These are phyloP conservation scores for Ceratosolen fusciceps DNA, from an alignment of 1,140 invertebrate species.

Conservation along the genomic window DNA sequence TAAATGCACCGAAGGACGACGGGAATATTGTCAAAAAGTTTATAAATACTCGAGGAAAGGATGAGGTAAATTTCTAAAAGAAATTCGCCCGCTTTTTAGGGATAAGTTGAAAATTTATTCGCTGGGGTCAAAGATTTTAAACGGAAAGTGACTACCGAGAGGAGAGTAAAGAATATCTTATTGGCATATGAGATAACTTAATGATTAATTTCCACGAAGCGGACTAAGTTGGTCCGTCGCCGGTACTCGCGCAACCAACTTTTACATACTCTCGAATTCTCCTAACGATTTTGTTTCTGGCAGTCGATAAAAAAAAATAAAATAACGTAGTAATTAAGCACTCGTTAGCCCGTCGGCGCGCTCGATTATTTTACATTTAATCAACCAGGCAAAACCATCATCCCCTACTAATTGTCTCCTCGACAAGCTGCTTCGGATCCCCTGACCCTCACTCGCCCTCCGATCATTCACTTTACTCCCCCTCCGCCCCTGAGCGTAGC, in stretches of 20 bases:
- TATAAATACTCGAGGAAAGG: not conserved
- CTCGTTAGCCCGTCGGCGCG: slow-evolving; percentile 50
- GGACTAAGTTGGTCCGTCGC: too few relatives aligned
- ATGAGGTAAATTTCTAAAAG: not conserved
- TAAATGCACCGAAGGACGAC: too few relatives aligned
- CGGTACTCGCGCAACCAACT: slow-evolving; percentile 44
- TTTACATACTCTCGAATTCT: slow-evolving; percentile 34
- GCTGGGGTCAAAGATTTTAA: not conserved
- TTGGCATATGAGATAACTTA: not conserved
- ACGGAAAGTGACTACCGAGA: not conserved
- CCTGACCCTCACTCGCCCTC: not conserved
- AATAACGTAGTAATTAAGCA: slow-evolving; percentile 57
- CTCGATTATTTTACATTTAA: slow-evolving; percentile 58
- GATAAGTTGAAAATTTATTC: too few relatives aligned
- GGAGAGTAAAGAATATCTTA: not conserved
- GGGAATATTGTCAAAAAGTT: not conserved
- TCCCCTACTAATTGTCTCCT: slow-evolving; percentile 53
- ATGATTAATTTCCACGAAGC: slow-evolving; percentile 50
- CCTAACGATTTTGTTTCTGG: not conserved
- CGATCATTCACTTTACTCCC: not conserved
- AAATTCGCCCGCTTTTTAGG: not conserved
- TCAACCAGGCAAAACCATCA: slow-evolving; percentile 57
- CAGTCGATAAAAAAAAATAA: slow-evolving; percentile 53
- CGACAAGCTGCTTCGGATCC: not conserved
- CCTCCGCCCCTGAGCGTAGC: not conserved